Conservation (phyloP, 2,888 invertebrate species). For the Altica lythri region DNA sequence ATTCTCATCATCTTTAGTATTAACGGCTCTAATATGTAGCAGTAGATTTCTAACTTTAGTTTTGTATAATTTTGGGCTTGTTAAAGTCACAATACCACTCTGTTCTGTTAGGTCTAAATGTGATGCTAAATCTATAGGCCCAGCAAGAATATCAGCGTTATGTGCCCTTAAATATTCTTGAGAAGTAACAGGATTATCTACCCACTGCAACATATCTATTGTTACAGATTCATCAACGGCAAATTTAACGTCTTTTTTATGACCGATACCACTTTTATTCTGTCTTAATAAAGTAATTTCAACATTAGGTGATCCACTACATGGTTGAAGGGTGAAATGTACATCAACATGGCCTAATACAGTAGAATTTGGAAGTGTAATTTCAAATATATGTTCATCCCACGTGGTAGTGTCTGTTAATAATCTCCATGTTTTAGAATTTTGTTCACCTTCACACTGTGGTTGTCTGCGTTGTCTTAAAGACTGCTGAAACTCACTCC, state of each 20-base stretch:
- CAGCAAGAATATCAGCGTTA: constrained; percentile 88
- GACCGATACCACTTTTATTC: constrained; percentile 66
- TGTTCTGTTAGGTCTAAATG: constrained; percentile 85
- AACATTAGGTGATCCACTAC: constrained; percentile 63
- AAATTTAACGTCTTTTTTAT: constrained; percentile 57
- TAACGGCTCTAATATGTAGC: constrained; percentile 70
- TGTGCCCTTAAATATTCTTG: constrained; percentile 84
- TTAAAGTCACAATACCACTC: constrained; percentile 81
- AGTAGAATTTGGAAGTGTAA: constrained; percentile 79
- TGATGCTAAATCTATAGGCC: constrained; percentile 81
- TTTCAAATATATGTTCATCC: constrained; percentile 91
- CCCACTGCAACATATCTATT: constrained; percentile 54
- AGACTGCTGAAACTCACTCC: constrained; percentile 91
- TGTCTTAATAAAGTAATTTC: constrained; percentile 67
- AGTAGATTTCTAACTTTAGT: constrained; percentile 76
- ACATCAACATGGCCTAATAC: constrained; percentile 88
- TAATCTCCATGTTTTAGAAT: constrained; percentile 85
- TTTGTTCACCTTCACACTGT: constrained; percentile 71
- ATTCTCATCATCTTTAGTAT: constrained; percentile 47
- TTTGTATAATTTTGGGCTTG: constrained; percentile 82
- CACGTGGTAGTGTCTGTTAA: constrained; percentile 87
- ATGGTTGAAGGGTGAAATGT: constrained; percentile 81
- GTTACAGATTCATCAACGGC: constrained; percentile 61
- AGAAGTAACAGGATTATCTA: constrained; percentile 76
- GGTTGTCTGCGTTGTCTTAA: constrained; percentile 88